Conservation (phyloP, 2,797 vertebrate genomes). For the Cheirogaleus major region DNA sequence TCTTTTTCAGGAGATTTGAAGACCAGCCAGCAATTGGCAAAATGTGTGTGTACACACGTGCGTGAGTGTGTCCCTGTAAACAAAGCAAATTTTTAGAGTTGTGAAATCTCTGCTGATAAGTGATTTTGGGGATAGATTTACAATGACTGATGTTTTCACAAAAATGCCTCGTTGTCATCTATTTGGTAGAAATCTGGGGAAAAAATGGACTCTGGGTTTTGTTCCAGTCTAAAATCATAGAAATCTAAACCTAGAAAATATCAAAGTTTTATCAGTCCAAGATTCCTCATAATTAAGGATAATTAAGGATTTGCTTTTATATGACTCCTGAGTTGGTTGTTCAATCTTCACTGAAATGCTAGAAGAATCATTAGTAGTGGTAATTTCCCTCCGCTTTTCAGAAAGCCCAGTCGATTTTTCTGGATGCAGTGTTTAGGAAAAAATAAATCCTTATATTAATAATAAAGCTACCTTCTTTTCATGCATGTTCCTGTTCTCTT, state of each 20-base stretch:
- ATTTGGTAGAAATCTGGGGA: background rate
- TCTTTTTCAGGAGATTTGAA: background rate
- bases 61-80: background rate
- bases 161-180: background rate
- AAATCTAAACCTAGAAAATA: background rate
- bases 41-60: background rate
- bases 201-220: background rate
- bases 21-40: background rate
- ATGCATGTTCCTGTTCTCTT: background rate
- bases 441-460: background rate
- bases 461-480: background rate
- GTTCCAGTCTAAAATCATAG: background rate
- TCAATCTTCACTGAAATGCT: background rate
- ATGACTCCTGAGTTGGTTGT: background rate
- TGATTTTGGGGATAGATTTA: background rate
- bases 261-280: background rate
- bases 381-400: background rate
- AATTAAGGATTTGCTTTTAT: background rate
- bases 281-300: background rate
- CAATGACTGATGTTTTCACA: background rate
- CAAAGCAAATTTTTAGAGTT: background rate
- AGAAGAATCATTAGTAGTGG: background rate
- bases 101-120: background rate
- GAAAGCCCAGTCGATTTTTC: constrained; percentile 10
- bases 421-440: background rate